A percentile compares a stretch with the other conserved stretches of the same genome.
Evolutionary conservation across 2,888 invertebrate genomes (phyloP).

Genomic region (Lordiphosa fenestrarum): DNA sequence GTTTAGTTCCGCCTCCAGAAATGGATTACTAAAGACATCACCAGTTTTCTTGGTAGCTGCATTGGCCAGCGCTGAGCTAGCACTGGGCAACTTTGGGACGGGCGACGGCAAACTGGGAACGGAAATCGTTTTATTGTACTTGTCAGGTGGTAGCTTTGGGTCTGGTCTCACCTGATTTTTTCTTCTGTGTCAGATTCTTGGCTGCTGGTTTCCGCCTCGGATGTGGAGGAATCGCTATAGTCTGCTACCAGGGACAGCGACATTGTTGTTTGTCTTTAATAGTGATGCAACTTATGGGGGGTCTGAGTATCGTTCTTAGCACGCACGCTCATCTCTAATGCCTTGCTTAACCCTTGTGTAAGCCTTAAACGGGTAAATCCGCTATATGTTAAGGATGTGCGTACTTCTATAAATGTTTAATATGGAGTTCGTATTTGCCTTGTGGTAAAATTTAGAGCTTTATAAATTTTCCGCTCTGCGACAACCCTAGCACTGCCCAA

Average conservation of each 20-base stretch:
- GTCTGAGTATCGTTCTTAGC: too few relatives aligned
- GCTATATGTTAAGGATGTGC: too few relatives aligned
- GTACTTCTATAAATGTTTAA: too few relatives aligned
- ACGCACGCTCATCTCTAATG: too few relatives aligned
- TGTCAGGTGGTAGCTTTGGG: not conserved
- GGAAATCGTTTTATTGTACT: not conserved
- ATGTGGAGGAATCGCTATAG: conserved; percentile 69
- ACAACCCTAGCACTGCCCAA: too few relatives aligned
- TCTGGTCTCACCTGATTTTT: not conserved
- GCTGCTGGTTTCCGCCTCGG: conserved; percentile 46
- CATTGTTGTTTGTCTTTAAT: conserved; percentile 22
- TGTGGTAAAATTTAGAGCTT: too few relatives aligned
- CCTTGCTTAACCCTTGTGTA: too few relatives aligned
- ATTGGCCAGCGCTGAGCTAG: conserved; percentile 59
- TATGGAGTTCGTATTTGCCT: too few relatives aligned
- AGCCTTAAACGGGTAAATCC: too few relatives aligned
- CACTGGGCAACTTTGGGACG: conserved; percentile 71
- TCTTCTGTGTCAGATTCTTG: conserved; percentile 31
- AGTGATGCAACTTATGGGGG: too few relatives aligned
- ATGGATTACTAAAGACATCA: conserved; percentile 91
- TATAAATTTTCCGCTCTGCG: too few relatives aligned
- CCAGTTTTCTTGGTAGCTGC: conserved; percentile 55
- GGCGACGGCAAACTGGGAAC: conserved; percentile 15
- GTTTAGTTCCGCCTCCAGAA: conserved; percentile 90
- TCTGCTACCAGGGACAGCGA: conserved; percentile 75